A percentile compares a stretch with the other conserved stretches of the same genome.
These are phyloP conservation scores for Ptiloglossa arizonensis DNA, from an alignment of 1,140 invertebrate species.

Conservation along the genomic window DNA sequence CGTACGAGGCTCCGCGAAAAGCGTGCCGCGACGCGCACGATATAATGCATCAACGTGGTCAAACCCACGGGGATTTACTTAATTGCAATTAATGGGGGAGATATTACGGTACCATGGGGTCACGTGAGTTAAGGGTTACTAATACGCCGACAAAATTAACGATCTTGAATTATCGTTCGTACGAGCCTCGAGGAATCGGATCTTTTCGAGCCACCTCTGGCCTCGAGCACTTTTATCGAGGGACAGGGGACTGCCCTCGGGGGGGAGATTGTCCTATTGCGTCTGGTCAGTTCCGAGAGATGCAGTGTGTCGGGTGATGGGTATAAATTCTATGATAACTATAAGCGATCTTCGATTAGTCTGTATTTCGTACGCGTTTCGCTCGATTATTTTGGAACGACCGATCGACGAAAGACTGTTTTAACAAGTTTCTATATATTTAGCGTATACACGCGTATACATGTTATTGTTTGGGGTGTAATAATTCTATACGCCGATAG, in stretches of 20 bases:
- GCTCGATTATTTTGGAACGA: too few relatives aligned
- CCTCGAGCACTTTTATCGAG: constrained; percentile 22
- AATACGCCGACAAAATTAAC: constrained; percentile 80
- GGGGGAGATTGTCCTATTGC: too few relatives aligned
- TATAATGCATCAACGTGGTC: constrained; percentile 72
- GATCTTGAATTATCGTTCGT: constrained; percentile 77
- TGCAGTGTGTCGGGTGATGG: too few relatives aligned
- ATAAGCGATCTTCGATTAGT: too few relatives aligned
- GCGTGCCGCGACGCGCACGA: constrained; percentile 55
- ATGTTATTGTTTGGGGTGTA: too few relatives aligned
- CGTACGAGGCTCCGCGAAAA: constrained; percentile 18
- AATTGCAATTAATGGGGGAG: constrained; percentile 82
- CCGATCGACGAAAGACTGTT: too few relatives aligned
- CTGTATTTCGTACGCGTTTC: too few relatives aligned
- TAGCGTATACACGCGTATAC: too few relatives aligned
- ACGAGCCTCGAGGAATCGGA: constrained; percentile 47
- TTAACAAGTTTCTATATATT: too few relatives aligned
- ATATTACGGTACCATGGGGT: constrained; percentile 75
- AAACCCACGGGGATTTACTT: constrained; percentile 75
- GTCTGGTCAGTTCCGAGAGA: too few relatives aligned
- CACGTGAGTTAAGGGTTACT: constrained; percentile 77
- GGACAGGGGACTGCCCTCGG: neutral
- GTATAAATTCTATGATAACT: too few relatives aligned
- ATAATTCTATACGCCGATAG: too few relatives aligned
- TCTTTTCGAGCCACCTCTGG: constrained; percentile 50